phyloP scores from a whole-genome alignment of 2,797 vertebrate genomes.

The Acestrorhynchus altus region DNA sequence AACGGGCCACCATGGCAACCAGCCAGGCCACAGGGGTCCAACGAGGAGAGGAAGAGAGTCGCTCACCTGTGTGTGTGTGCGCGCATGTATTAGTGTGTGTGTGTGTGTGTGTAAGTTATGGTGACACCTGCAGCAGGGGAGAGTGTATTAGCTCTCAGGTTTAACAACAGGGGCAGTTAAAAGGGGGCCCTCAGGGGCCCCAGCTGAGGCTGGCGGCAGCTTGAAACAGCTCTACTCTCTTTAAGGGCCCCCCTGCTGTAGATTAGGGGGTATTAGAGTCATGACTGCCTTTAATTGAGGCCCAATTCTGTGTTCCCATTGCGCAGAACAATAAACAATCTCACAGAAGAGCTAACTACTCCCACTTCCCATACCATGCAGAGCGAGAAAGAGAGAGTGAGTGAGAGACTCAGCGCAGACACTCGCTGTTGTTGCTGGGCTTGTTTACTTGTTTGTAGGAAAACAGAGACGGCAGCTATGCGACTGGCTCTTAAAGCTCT shows the following conservation, averaged over 20 bases:
- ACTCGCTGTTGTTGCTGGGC: conserved; percentile 24
- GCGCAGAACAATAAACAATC: conserved; percentile 61
- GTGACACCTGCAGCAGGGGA: conserved; percentile 60
- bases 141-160: conserved; percentile 69
- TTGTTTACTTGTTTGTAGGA: conserved; percentile 58
- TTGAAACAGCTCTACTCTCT: conserved; percentile 55
- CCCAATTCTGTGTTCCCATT: conserved; percentile 60
- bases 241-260: conserved; percentile 63
- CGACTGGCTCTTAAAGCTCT: conserved; percentile 47
- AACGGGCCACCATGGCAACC: neutral
- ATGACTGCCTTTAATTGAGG: conserved; percentile 61
- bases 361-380: conserved; percentile 46
- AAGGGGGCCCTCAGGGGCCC: conserved; percentile 36
- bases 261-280: conserved; percentile 63
- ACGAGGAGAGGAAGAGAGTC: conserved; percentile 28
- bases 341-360: conserved; percentile 47
- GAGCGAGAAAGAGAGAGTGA: conserved; percentile 19
- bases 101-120: conserved; percentile 18
- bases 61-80: conserved; percentile 46
- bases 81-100: conserved; percentile 43
- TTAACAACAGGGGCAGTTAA: conserved; percentile 58
- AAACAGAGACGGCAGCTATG: conserved; percentile 60
- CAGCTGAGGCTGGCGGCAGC: conserved; percentile 42
- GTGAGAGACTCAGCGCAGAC: neutral
- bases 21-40: conserved; percentile 34